Evolutionary conservation across 2,113 vertebrate species (phyloP).

Genomic region (Clarias magur): DNA sequence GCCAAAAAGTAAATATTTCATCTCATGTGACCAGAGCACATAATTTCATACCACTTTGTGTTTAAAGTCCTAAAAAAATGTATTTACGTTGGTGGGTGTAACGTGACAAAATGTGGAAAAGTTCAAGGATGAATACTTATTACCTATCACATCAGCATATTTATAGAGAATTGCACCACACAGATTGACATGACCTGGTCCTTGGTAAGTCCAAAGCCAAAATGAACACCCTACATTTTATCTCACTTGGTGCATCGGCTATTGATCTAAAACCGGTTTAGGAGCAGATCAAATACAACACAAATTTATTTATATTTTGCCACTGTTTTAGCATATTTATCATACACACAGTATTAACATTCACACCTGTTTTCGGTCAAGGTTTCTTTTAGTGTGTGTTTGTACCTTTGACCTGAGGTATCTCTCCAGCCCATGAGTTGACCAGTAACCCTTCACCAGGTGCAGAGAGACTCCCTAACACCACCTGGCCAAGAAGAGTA

Average conservation of each 20-base stretch:
- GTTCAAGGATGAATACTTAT: no score
- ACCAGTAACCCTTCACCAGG: constrained; percentile 70
- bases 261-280: not conserved
- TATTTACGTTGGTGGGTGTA: no score
- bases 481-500: constrained; percentile 51
- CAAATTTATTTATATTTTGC: not conserved
- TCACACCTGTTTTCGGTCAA: not conserved
- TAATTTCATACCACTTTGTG: no score
- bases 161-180: not conserved
- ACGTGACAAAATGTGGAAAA: no score
- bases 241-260: not conserved
- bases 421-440: constrained; percentile 66
- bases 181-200: not conserved
- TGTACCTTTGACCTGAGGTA: constrained; percentile 32
- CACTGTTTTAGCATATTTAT: not conserved
- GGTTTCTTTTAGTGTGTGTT: not conserved
- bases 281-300: not conserved
- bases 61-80: no score
- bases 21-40: no score
- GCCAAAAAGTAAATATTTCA: no score
- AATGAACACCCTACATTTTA: not conserved
- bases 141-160: no score
- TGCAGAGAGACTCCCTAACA: constrained; percentile 66
- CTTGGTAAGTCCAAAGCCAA: not conserved
- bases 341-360: not conserved